Conservation (phyloP, 2,888 invertebrate species). For the Notodromas monacha region DNA sequence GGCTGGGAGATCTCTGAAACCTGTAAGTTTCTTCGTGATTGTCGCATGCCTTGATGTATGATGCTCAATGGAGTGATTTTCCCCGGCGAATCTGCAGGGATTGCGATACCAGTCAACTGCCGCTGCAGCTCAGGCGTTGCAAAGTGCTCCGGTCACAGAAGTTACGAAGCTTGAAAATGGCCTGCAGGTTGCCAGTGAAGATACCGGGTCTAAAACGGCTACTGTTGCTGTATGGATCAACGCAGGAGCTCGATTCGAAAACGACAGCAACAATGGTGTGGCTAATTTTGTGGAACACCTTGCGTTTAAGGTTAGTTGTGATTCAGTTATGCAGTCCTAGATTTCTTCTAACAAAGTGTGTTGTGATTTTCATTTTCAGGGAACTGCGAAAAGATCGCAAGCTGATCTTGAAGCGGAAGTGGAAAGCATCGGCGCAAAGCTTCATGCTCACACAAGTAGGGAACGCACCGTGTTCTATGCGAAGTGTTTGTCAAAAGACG, state of each 20-base stretch:
- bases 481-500: slow-evolving; percentile 74
- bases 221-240: slow-evolving; percentile 19
- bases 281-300: slow-evolving; percentile 22
- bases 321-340: too few species aligned
- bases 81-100: too few species aligned
- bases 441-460: slow-evolving; percentile 93
- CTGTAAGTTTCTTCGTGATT: too few species aligned
- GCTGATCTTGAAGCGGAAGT: slow-evolving; percentile 82
- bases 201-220: too few species aligned
- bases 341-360: too few species aligned
- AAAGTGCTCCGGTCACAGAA: too few species aligned
- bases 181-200: too few species aligned
- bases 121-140: too few species aligned
- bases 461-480: slow-evolving; percentile 98
- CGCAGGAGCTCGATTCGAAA: slow-evolving; percentile 22
- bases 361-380: slow-evolving; percentile 26
- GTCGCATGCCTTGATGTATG: too few species aligned
- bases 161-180: too few species aligned
- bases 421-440: slow-evolving; percentile 92
- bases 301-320: slow-evolving; percentile 21
- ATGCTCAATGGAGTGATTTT: too few species aligned
- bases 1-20: too few species aligned
- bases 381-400: slow-evolving; percentile 72
- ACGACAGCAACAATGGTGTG: slow-evolving; percentile 20
- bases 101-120: background rate